A percentile compares a stretch with the other conserved stretches of the same genome.
These are phyloP conservation scores for Chelonoidis abingdonii DNA, from an alignment of 2,113 vertebrate genomes.

Conservation along the genomic window DNA sequence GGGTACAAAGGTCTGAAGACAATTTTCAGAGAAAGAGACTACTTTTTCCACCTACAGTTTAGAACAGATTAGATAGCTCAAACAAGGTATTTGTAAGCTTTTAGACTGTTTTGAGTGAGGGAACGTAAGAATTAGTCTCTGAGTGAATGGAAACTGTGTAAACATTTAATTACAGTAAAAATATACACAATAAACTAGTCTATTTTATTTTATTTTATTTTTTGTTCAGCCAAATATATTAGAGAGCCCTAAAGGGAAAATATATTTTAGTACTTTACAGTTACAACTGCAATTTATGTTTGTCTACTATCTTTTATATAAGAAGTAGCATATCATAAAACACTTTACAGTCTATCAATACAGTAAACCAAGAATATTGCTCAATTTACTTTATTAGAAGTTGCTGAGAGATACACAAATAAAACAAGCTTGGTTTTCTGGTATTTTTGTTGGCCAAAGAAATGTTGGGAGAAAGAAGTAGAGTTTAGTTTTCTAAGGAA, in stretches of 20 bases:
- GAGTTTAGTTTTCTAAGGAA: not conserved
- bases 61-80: not conserved
- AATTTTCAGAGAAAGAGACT: not conserved
- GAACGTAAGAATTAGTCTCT: conserved; percentile 34
- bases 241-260: conserved; percentile 59
- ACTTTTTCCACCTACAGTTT: not conserved
- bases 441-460: conserved; percentile 5
- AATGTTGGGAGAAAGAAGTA: not conserved
- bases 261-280: conserved; percentile 70
- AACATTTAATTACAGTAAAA: conserved; percentile 73
- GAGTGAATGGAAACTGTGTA: conserved; percentile 30
- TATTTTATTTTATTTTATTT: conserved; percentile 68
- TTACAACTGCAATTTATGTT: conserved; percentile 74
- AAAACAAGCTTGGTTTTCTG: conserved; percentile 51
- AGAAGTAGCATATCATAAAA: conserved; percentile 59
- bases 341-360: conserved; percentile 72
- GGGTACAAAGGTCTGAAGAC: not conserved
- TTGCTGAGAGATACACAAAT: conserved; percentile 71
- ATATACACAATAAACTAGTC: conserved; percentile 70
- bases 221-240: conserved; percentile 57
- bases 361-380: conserved; percentile 70
- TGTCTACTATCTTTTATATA: conserved; percentile 55
- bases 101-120: conserved; percentile 9
- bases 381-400: conserved; percentile 74
- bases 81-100: conserved; percentile 32